Base-by-base conservation (phyloP, 2,888 invertebrate species). In the Ophraella communa region DNA sequence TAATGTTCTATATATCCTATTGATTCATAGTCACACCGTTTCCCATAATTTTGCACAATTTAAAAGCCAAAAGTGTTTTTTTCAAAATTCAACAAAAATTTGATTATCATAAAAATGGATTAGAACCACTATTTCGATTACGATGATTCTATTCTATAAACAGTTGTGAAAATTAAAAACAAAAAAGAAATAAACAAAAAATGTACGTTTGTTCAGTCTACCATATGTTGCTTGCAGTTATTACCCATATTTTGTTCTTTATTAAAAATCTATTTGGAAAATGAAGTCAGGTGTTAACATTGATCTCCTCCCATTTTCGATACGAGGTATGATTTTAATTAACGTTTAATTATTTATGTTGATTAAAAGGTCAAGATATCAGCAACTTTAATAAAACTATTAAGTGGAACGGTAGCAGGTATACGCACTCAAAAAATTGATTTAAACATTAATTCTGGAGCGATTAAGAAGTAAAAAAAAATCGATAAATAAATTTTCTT, bases 301-400 rank as follows among this genome's bases (percentile, higher is more conserved):
- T 42, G 42, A 49, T 61, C 18, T 39, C 71, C 71, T 65, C 71
- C 73, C 68, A 70, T 69, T 57, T 59, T 57, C 53, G 57, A 57
- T 64, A 63, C 69, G 70, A 76, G 74, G 73, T 74, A 75, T 72
- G 73, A 71, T 75, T 76, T 77, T 78, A 78, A 78, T 78, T 77
- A 77, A 76, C 71, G 72, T 73, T 76, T 76, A 73, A 74, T 76
- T 76, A 78, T 77, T 78, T 77, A 78, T 77, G 76, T 74, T 77
- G 74, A 76, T 76, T 73, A 73, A 68, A 68, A 65, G 49, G 52
- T 55, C 54, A 20, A 72, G 74, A 74, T 74, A 74, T 65, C n/a
- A 62, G 56, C 67, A 65, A 59, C 60, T 65, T 65, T 71, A 71
- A 70, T 72, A 67, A 68, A 65, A 64, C 69, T 68, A 69, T 66